phyloP scores from a whole-genome alignment of 1,140 invertebrate genomes.

The Tetraneura akinire region DNA sequence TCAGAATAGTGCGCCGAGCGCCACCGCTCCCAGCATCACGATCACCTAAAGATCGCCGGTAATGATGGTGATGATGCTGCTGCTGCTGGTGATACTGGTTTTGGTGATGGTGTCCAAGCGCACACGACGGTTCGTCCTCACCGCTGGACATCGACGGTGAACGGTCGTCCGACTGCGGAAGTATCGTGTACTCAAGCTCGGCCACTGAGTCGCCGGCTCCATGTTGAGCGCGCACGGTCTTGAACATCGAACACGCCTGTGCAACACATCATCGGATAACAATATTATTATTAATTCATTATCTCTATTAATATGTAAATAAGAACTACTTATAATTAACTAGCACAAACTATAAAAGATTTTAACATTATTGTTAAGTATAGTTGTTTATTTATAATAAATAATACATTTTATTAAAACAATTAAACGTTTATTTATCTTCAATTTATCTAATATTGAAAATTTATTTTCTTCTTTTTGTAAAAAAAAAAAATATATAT shows the following conservation, averaged over 20 bases:
- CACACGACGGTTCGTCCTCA: background rate
- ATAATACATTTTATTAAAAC: too few species aligned
- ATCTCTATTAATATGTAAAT: too few species aligned
- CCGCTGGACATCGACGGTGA: conserved; percentile 8
- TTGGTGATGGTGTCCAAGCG: background rate
- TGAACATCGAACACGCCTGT: conserved; percentile 11
- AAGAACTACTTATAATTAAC: too few species aligned
- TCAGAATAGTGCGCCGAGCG: conserved; percentile 37
- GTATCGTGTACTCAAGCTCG: conserved; percentile 45
- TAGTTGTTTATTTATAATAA: too few species aligned
- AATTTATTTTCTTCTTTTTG: too few species aligned
- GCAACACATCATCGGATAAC: too few species aligned
- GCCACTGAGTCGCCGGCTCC: conserved; percentile 4
- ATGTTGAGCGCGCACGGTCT: conserved; percentile 44
- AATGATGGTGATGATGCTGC: background rate
- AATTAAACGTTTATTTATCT: too few species aligned
- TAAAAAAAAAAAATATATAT: too few species aligned
- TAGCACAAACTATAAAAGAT: too few species aligned
- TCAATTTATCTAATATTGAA: too few species aligned
- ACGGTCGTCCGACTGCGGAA: conserved; percentile 43
- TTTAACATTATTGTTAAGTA: too few species aligned
- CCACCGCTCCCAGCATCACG: background rate
- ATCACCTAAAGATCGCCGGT: background rate
- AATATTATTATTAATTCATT: too few species aligned
- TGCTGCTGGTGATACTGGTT: background rate